Conservation (phyloP, 2,797 vertebrate genomes). For the Cossypha polioptera region DNA sequence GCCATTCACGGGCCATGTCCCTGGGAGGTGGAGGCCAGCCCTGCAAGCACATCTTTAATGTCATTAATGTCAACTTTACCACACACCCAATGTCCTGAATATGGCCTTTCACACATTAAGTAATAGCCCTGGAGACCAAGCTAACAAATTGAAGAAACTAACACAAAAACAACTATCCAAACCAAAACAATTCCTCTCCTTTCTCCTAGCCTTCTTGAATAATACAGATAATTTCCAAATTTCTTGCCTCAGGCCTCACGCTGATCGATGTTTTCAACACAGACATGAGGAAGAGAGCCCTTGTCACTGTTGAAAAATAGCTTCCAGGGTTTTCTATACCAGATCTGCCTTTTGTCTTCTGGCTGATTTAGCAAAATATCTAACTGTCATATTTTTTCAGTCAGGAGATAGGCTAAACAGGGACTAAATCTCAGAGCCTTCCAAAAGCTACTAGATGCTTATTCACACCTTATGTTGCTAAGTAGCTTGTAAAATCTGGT, state of each 20-base stretch:
- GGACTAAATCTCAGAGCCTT: neutral
- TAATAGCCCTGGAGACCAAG: neutral
- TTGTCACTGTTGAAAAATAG: neutral
- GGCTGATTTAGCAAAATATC: neutral
- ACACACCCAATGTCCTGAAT: neutral
- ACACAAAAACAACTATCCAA: neutral
- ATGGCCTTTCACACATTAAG: neutral
- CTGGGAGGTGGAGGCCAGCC: neutral
- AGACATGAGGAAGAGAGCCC: neutral
- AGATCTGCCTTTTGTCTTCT: neutral
- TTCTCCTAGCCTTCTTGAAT: neutral
- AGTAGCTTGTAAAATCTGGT: neutral
- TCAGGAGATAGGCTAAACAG: neutral
- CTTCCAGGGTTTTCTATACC: neutral
- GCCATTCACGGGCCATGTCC: neutral
- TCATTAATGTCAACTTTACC: neutral
- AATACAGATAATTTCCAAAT: neutral
- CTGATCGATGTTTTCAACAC: neutral
- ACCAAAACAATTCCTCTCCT: neutral
- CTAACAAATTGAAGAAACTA: neutral
- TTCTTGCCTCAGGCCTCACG: neutral
- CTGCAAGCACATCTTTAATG: neutral
- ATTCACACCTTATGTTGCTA: neutral
- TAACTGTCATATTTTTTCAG: neutral
- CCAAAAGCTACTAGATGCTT: neutral